Evolutionary conservation across 2,113 vertebrate species (phyloP), one percentile per base, ranked within the genome.

Genomic region (Crocuta crocuta): DNA sequence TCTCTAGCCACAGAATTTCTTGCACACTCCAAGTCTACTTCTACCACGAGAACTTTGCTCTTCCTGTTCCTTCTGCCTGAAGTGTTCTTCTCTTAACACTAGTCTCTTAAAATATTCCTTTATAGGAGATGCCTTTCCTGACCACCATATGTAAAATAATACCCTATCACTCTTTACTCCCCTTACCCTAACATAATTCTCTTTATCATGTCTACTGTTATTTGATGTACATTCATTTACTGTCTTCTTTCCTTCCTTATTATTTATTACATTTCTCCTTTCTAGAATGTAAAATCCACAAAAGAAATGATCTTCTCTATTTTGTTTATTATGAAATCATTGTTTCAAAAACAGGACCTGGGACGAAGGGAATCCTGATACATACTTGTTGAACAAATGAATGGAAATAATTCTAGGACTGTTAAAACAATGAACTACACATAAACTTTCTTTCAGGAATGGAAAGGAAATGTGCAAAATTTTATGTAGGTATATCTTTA

Each of bases 401-500:
- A 82, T 81, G 28, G 58, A 78, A 97, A 45, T 53, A 19, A 73
- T 71, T 88, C 6, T 80, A 26, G 43, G 26, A 65, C 35, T 70
- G 45, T 84, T 83, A 61, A 83, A 53, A 63, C 31, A 92, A n/a
- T 86, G 6, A 70, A 79, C 11, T 93, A 63, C 80, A 58, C 6
- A 53, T 79, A 92, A 96, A 92, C 12, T 91, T 91, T 12, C 6
- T 84, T 24, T 87, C 19, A 92, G 10, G 7, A 4, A 82, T 73
- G 35, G 9, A 95, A 91, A 73, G n/a, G 3, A 70, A 97, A 80
- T 74, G n/a, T 81, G 11, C 10, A 87, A 89, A 95, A 58, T 88
- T 93, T 78, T 90, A 39, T 45, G 3, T 76, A 24, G 8, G 2
- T 80, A 1, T 83, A 63, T 48, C 55, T 94, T 81, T 63, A 9